These are phyloP conservation scores for Lepisosteus osseus DNA, from an alignment of 2,113 vertebrate genomes.

Conservation along the genomic window DNA sequence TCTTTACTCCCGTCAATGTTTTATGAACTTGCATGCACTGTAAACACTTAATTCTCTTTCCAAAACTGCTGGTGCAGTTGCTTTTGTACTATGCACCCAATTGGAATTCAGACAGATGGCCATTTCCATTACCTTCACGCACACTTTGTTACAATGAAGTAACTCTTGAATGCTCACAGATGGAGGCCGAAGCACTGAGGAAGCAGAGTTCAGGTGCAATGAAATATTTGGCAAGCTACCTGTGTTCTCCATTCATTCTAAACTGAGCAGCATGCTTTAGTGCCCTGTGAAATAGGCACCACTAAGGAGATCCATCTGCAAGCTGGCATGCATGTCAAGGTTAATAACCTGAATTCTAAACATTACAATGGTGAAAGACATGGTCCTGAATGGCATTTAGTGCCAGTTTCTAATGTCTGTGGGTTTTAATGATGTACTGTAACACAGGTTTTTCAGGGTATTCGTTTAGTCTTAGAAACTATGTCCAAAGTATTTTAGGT, in stretches of 20 bases:
- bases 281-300: conserved; percentile 8
- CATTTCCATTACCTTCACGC: not conserved
- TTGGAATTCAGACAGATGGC: conserved; percentile 12
- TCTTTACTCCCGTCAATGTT: not conserved
- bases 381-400: not conserved
- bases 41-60: not conserved
- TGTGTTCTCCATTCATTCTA: conserved; percentile 5
- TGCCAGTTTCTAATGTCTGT: no score
- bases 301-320: not conserved
- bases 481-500: no score
- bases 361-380: conserved; percentile 1
- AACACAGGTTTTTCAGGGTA: no score
- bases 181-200: conserved; percentile 5
- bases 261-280: not conserved
- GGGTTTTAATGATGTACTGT: no score
- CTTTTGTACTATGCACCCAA: not conserved
- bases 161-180: not conserved
- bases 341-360: conserved; percentile 1
- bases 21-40: not conserved
- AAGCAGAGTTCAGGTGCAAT: not conserved
- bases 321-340: conserved; percentile 3
- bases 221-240: conserved; percentile 1
- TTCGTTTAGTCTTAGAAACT: no score
- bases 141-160: conserved; percentile 9
- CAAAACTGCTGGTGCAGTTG: conserved; percentile 4